These are phyloP conservation scores for Atractosteus spatula DNA, from an alignment of 2,113 vertebrate genomes.

Conservation along the genomic window DNA sequence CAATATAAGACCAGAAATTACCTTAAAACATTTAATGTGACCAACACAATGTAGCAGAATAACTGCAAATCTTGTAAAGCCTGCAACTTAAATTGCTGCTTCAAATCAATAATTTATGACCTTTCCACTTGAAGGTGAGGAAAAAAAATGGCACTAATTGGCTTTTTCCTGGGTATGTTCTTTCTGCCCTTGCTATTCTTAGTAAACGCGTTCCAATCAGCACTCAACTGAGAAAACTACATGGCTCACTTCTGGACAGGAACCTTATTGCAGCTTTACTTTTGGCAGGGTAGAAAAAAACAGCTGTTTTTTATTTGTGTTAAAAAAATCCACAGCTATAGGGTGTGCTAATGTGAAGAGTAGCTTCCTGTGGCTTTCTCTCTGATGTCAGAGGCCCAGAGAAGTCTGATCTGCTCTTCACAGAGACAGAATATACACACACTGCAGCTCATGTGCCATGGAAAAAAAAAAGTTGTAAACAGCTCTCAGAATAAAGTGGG, in stretches of 20 bases:
- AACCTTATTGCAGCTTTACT: background rate
- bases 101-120: slow-evolving; percentile 3
- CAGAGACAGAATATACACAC: background rate
- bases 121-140: background rate
- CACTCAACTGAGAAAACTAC: background rate
- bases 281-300: background rate
- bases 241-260: background rate
- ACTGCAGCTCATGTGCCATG: background rate
- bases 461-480: background rate
- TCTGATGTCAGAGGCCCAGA: background rate
- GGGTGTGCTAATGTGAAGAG: background rate
- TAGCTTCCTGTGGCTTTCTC: background rate
- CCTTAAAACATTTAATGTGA: background rate
- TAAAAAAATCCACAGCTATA: background rate
- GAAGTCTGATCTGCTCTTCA: background rate
- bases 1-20: no score
- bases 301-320: background rate
- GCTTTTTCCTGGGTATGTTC: background rate
- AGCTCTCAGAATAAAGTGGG: no score
- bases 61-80: background rate
- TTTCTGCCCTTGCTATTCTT: background rate
- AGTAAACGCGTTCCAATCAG: background rate
- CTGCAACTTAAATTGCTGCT: background rate
- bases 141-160: background rate
- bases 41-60: background rate